phyloP scores from a whole-genome alignment of 2,113 vertebrate species.

The Cairina moschata region DNA sequence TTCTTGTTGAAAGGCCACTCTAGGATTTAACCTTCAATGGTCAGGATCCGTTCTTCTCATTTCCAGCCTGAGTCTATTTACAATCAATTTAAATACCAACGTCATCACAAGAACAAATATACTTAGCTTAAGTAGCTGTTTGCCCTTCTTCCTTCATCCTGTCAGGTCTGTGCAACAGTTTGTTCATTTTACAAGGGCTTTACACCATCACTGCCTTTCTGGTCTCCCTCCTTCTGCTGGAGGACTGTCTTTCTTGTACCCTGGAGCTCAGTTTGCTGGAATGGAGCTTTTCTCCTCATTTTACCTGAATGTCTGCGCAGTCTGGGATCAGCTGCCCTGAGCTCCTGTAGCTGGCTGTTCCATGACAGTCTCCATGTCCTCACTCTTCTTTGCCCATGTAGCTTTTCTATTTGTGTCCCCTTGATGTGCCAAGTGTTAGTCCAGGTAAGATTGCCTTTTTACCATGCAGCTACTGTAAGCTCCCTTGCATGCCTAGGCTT shows the following conservation, averaged over 20 bases:
- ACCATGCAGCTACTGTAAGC: fast-evolving
- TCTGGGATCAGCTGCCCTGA: not conserved
- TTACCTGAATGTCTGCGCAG: not conserved
- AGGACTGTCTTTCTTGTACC: not conserved
- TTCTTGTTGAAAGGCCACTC: not conserved
- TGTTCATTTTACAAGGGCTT: not conserved
- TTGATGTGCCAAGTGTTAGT: too few species aligned
- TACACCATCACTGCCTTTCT: not conserved
- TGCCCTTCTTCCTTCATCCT: constrained; percentile 25
- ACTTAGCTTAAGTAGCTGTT: constrained; percentile 25
- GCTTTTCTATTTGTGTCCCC: not conserved
- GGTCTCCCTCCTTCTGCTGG: not conserved
- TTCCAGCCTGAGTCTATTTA: not conserved
- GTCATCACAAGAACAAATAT: constrained; percentile 26
- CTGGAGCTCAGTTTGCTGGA: not conserved
- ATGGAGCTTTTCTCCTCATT: not conserved
- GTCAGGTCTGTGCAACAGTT: not conserved
- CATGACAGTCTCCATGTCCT: not conserved
- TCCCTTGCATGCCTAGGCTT: not conserved
- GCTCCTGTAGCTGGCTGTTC: not conserved
- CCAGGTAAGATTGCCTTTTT: not conserved
- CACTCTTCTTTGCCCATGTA: not conserved
- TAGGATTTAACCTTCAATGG: not conserved
- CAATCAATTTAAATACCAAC: not conserved
- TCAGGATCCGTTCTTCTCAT: not conserved